phyloP scores from a whole-genome alignment of 2,113 vertebrate genomes.

The Lanius collurio region DNA sequence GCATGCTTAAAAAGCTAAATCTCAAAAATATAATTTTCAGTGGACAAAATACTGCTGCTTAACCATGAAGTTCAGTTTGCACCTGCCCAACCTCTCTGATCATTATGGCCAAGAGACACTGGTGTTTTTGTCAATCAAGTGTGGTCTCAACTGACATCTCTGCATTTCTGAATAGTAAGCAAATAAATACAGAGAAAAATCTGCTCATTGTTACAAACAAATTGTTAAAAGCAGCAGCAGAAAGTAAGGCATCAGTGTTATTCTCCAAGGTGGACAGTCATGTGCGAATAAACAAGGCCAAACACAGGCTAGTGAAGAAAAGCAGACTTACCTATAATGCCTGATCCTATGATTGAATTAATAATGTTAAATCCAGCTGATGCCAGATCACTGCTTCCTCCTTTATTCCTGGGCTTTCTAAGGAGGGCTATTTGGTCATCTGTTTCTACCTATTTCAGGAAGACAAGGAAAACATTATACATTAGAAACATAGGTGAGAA shows the following conservation, averaged over 20 bases:
- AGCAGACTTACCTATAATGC: conserved; percentile 84
- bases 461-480: background rate
- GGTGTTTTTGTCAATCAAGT: background rate
- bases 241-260: background rate
- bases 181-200: background rate
- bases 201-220: no score
- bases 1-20: background rate
- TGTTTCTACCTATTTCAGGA: conserved; percentile 58
- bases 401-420: conserved; percentile 37
- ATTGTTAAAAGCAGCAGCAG: background rate
- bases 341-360: conserved; percentile 94
- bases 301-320: background rate
- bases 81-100: background rate
- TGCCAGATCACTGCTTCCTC: conserved; percentile 68
- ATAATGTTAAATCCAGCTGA: conserved; percentile 91
- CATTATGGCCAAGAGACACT: background rate
- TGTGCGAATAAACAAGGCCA: background rate
- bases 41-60: background rate
- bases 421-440: conserved; percentile 78
- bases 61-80: background rate
- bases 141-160: background rate
- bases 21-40: background rate
- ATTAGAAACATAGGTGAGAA: background rate
- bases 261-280: background rate
- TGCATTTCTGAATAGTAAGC: background rate